These are phyloP conservation scores for Callaeas wilsoni DNA, from an alignment of 2,113 vertebrate genomes.

Conservation along the genomic window DNA sequence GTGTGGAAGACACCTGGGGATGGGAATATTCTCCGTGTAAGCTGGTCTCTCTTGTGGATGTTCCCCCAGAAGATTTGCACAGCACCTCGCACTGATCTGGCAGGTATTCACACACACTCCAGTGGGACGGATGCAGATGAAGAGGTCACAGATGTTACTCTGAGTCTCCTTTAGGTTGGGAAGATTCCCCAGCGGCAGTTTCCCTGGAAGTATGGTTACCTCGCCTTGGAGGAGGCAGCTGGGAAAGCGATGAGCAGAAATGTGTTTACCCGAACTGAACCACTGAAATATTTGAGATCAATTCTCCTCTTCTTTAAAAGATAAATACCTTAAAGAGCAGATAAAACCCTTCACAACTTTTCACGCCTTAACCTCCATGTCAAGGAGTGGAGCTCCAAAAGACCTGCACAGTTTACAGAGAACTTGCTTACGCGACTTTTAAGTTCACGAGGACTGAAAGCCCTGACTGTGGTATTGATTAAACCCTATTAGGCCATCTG, in stretches of 20 bases:
- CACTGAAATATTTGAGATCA: background rate
- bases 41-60: background rate
- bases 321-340: background rate
- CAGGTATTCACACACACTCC: background rate
- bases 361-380: accelerated
- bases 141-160: background rate
- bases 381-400: background rate
- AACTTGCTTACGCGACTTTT: accelerated
- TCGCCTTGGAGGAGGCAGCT: background rate
- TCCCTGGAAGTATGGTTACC: background rate
- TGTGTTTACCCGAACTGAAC: accelerated
- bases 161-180: background rate
- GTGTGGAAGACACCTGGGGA: background rate
- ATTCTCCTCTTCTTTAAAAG: background rate
- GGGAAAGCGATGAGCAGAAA: background rate
- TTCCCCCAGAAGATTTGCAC: background rate
- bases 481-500: background rate
- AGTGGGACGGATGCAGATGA: background rate
- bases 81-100: background rate
- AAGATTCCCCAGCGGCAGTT: background rate
- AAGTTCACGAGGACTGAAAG: background rate
- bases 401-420: background rate
- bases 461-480: background rate
- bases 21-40: accelerated
- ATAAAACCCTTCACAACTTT: background rate